Evolutionary conservation across 2,797 vertebrate species (phyloP).

Genomic region (Malurus splendens): DNA sequence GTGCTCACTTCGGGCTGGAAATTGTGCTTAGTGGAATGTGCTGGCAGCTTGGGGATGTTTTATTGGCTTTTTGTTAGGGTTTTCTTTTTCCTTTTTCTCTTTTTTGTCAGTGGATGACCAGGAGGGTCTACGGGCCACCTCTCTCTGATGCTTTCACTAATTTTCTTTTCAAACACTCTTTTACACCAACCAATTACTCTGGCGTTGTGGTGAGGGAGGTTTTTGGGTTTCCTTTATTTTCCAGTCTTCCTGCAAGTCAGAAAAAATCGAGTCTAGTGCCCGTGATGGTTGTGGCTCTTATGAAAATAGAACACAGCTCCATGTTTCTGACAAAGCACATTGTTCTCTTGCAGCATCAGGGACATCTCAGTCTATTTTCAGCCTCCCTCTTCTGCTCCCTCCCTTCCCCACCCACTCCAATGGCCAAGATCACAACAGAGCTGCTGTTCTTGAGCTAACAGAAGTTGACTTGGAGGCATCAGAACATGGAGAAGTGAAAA

Average conservation of each 20-base stretch:
- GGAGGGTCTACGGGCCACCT: neutral
- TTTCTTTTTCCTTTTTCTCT: neutral
- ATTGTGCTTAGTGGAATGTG: conserved; percentile 18
- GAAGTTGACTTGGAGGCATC: neutral
- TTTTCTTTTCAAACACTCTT: neutral
- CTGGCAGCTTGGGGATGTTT: conserved; percentile 7
- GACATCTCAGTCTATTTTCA: neutral
- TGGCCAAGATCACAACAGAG: neutral
- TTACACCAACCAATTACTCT: neutral
- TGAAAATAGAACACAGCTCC: neutral
- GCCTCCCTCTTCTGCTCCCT: neutral
- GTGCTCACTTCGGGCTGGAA: conserved; percentile 25
- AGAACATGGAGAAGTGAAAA: neutral
- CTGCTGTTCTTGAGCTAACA: neutral
- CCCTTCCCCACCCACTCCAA: neutral
- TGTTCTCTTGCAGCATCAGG: neutral
- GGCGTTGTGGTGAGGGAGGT: neutral
- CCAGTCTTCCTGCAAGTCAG: neutral
- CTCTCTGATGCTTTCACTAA: neutral
- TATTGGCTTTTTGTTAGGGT: neutral
- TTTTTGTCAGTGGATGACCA: neutral
- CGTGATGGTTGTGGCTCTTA: neutral
- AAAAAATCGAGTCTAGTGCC: neutral
- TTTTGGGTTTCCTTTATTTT: neutral
- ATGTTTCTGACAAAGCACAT: conserved; percentile 18